Conservation (phyloP, 1,140 invertebrate genomes). For the Drosophila nasuta region DNA sequence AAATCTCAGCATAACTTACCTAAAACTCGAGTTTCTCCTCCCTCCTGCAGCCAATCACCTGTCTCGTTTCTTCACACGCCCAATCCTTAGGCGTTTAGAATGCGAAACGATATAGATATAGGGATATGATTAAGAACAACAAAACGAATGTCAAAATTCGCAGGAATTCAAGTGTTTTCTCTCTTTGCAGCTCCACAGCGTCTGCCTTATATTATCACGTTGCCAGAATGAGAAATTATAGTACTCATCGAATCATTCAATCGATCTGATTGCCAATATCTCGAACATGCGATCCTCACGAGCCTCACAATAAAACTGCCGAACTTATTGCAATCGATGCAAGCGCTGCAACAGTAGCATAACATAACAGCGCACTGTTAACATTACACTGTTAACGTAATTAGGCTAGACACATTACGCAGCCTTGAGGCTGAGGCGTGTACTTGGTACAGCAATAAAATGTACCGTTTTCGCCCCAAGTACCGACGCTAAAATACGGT, state of each 20-base stretch:
- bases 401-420: slow-evolving; percentile 4
- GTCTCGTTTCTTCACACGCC: background rate
- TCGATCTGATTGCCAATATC: slow-evolving; percentile 7
- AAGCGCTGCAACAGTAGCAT: slow-evolving; percentile 23
- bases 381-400: slow-evolving; percentile 25
- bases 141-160: slow-evolving; percentile 82
- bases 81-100: slow-evolving; percentile 52
- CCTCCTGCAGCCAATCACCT: background rate
- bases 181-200: slow-evolving; percentile 84
- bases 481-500: background rate
- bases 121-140: slow-evolving; percentile 78
- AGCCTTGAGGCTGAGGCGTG: background rate
- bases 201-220: slow-evolving; percentile 60
- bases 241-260: slow-evolving; percentile 28
- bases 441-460: background rate
- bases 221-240: slow-evolving; percentile 50
- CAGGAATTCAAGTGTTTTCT: slow-evolving; percentile 82
- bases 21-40: slow-evolving; percentile 43
- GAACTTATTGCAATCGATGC: slow-evolving; percentile 43
- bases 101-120: slow-evolving; percentile 81
- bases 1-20: slow-evolving; percentile 43
- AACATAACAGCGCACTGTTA: slow-evolving; percentile 29
- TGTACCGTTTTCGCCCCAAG: background rate
- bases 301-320: slow-evolving; percentile 59
- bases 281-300: slow-evolving; percentile 50